Conservation (phyloP, 1,140 invertebrate species). For the Oreohelix idahoensis region DNA sequence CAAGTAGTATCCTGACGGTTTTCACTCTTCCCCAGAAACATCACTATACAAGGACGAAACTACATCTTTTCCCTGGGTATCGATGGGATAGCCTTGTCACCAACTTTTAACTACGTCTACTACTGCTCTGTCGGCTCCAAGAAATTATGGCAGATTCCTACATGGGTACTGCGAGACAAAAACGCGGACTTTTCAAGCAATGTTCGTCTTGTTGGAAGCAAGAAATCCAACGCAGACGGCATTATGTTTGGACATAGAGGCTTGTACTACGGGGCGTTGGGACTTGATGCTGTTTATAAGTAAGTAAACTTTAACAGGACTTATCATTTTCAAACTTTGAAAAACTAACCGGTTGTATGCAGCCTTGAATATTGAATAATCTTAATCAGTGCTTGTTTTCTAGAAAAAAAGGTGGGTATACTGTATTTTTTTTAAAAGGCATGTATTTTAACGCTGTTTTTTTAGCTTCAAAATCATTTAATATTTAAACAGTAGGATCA, state of each 20-base stretch:
- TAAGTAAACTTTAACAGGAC: neutral
- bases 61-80: neutral
- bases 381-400: no score
- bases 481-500: no score
- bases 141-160: conserved; percentile 47
- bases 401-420: no score
- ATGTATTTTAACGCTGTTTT: no score
- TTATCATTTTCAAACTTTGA: neutral
- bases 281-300: conserved; percentile 15
- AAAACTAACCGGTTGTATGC: neutral
- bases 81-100: conserved; percentile 51
- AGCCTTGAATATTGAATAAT: no score
- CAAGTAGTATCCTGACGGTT: neutral
- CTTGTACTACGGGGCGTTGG: neutral
- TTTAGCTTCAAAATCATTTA: no score
- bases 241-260: conserved; percentile 31
- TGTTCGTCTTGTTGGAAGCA: conserved; percentile 42
- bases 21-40: neutral
- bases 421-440: no score
- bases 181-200: conserved; percentile 35
- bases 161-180: conserved; percentile 40
- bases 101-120: conserved; percentile 49
- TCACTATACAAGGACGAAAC: neutral
- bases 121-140: conserved; percentile 44
- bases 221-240: conserved; percentile 40